These are phyloP conservation scores for Cybosia mesomella DNA, from an alignment of 2,888 invertebrate genomes.

Conservation along the genomic window DNA sequence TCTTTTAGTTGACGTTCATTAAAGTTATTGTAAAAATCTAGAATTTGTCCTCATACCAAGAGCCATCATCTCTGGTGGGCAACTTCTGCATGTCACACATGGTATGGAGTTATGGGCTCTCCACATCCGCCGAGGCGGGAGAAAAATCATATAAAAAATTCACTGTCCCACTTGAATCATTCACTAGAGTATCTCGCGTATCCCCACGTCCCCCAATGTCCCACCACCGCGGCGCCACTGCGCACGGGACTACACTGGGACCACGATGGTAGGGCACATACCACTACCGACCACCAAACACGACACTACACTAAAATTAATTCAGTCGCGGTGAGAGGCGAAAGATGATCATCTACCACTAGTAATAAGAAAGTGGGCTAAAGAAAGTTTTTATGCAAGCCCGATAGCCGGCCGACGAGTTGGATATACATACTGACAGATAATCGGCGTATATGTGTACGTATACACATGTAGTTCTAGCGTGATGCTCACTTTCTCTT, in stretches of 20 bases:
- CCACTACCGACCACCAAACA: slow-evolving; percentile 78
- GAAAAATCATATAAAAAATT: slow-evolving; percentile 65
- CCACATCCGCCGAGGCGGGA: slow-evolving; percentile 64
- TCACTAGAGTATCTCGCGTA: slow-evolving; percentile 62
- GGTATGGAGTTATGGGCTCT: slow-evolving; percentile 42
- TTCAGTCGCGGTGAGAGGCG: slow-evolving; percentile 76
- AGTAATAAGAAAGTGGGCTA: slow-evolving; percentile 85
- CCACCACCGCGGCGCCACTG: slow-evolving; percentile 77
- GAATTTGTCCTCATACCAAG: slow-evolving; percentile 73
- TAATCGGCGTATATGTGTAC: slow-evolving; percentile 60
- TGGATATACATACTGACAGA: slow-evolving; percentile 72
- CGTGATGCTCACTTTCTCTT: slow-evolving; percentile 85
- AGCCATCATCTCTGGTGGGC: slow-evolving; percentile 78
- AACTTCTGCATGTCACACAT: slow-evolving; percentile 86
- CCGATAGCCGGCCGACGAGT: slow-evolving; percentile 74
- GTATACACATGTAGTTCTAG: slow-evolving; percentile 70
- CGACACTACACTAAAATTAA: slow-evolving; percentile 78
- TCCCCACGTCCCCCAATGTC: slow-evolving; percentile 77
- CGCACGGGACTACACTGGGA: slow-evolving; percentile 80
- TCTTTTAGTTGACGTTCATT: too few relatives aligned
- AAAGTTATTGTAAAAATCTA: slow-evolving; percentile 9
- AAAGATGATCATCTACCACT: slow-evolving; percentile 74
- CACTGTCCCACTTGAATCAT: slow-evolving; percentile 77
- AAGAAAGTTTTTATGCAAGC: slow-evolving; percentile 85
- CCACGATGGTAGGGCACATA: slow-evolving; percentile 82